Evolutionary conservation across 2,888 invertebrate genomes (phyloP), one percentile per base, ranked within the genome.

Genomic region (Caenorhabditis imperialis): DNA sequence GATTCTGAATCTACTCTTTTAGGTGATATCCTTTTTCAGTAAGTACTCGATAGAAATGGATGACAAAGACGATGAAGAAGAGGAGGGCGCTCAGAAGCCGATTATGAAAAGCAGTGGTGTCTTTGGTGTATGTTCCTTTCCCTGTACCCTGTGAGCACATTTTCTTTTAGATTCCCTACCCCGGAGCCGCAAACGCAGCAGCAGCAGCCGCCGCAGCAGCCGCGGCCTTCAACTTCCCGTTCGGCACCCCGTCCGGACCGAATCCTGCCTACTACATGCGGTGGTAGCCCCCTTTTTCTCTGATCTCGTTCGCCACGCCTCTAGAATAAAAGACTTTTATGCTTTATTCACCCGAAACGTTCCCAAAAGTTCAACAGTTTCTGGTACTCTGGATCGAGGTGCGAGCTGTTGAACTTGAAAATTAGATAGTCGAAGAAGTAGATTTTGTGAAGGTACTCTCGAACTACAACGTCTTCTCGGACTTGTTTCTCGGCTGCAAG

Each of bases 31-130:
- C n/a, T n/a, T n/a, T 58, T 72, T 27, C 60, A 73, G 73, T 16
- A 73, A 73, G 37, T 73, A 73, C 27, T 73, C 73, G 2, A 73
- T 73, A 5, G 73, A 73, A 48, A 40, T 35, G 16, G 73, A 73
- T 22, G 62, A 73, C n/a, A 60, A 72, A 23, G 58, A 72, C 22
- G 72, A 72, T n/a, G 58, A 73, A 2, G 65, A 63, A 5, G 71
- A 65, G 12, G 57, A 57, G 3, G n/a, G n/a, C n/a, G 6, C 57
- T 12, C 22, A 48, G 12, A 61, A 51, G 8, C 42, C 55, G 10
- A n/a, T n/a, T n/a, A 38, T 65, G 20, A 37, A 57, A 4, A 40
- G 48, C 4, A 16, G 27, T n/a, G 62, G 62, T 16, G 62, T 63
- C 10, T 63, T 63, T 38, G 62, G 62, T 27, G 62, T 63, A 10